Evolutionary conservation across 2,888 invertebrate genomes (phyloP), one percentile per base, ranked within the genome.

Genomic region (Hirudinaria manillensis): DNA sequence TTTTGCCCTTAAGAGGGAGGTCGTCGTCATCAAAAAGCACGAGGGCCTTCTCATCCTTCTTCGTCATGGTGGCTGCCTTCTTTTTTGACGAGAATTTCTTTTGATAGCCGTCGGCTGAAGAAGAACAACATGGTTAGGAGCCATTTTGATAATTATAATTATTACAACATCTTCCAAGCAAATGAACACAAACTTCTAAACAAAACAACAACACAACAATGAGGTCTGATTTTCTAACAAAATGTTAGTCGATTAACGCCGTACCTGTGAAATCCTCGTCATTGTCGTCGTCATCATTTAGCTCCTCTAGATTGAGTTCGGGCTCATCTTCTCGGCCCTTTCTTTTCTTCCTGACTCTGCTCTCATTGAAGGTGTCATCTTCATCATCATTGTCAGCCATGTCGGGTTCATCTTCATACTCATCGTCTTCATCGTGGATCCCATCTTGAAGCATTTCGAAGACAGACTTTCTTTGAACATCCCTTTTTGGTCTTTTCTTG

Each of bases 391-490:
- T 34, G 21, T 24, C 67, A 24, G 6, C 36, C 34, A 34, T 32
- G 32, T 68, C 68, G 13, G 3, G 2, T 34, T 68, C 68, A 68
- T n/a, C 68, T n/a, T 32, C 68, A 10, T 36, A n/a, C n/a, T 68
- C 68, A 29, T 68, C 68, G 34, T 68, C 68, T 29, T 68, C 68
- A 34, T 68, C 68, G 16, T 68, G 21, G 7, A 34, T 36, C n/a
- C 34, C 36, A 34, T n/a, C 36, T 32, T 34, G n/a, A n/a, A 68
- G 32, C 68, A 68, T 68, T 36, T 68, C 68, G 16, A 68, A 68
- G n/a, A 68, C 68, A 24, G 68, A 68, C 32, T n/a, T 68, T 68
- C 68, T 68, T 13, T 68, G 68, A 34, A 68, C 68, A 34, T 68
- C 68, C 36, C 68, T 68, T 19, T 68, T 68, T 32, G 68, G 68